Evolutionary conservation across 2,797 vertebrate genomes (phyloP).

Genomic region (Streptopelia turtur): DNA sequence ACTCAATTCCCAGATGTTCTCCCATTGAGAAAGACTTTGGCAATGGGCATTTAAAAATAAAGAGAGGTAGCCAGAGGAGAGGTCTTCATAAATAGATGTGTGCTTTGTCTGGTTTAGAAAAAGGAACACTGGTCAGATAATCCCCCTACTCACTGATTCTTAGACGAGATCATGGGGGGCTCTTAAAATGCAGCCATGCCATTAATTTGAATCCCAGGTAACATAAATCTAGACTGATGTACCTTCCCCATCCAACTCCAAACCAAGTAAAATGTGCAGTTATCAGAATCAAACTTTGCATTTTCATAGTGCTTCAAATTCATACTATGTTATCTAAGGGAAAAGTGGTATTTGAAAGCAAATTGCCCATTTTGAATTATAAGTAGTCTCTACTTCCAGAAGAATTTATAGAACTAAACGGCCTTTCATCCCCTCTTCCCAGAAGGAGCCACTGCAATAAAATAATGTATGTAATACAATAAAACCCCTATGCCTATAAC

Average conservation of each 20-base stretch:
- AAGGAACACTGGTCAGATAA: neutral
- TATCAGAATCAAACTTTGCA: neutral
- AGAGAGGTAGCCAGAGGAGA: neutral
- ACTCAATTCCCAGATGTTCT: neutral
- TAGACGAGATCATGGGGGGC: neutral
- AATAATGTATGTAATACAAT: neutral
- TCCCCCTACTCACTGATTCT: neutral
- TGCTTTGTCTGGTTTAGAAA: neutral
- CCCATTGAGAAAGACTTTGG: neutral
- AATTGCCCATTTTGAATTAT: neutral
- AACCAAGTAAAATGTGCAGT: neutral
- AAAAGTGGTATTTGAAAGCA: neutral
- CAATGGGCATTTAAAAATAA: neutral
- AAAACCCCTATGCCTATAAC: rapidly evolving
- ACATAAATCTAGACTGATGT: neutral
- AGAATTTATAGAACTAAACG: neutral
- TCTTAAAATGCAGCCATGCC: neutral
- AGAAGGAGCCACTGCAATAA: slow-evolving; percentile 31
- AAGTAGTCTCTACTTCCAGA: neutral
- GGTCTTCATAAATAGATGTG: neutral
- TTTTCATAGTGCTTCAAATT: neutral
- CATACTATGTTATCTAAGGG: neutral
- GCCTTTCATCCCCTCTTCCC: neutral
- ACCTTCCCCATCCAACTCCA: neutral
- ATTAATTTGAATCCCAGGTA: neutral